phyloP scores from a whole-genome alignment of 2,113 vertebrate genomes.

The Cnemophilus loriae region DNA sequence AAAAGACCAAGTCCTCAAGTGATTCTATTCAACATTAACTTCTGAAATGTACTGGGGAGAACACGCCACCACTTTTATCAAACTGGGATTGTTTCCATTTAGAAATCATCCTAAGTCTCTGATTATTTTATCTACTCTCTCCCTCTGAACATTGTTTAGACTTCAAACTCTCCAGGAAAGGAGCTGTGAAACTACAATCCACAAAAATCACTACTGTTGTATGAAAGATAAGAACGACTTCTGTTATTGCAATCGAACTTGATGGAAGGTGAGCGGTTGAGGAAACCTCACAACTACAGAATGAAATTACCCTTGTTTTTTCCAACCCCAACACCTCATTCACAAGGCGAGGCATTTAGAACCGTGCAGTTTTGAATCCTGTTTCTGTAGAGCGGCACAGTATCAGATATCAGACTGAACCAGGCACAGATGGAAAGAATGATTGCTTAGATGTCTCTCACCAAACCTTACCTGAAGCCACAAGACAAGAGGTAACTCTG shows the following conservation, averaged over 20 bases:
- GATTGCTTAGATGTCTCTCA: neutral
- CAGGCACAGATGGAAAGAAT: neutral
- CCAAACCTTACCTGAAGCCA: conserved; percentile 88
- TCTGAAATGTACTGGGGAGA: neutral
- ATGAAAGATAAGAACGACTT: neutral
- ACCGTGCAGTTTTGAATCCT: neutral
- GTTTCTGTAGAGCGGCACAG: neutral
- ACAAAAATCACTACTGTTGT: neutral
- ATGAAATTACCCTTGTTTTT: neutral
- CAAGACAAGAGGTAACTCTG: conserved; percentile 84
- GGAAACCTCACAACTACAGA: neutral
- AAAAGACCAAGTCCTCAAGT: neutral
- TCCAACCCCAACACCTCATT: neutral
- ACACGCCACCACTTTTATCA: neutral
- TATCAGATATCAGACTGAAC: neutral
- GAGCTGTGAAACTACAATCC: neutral
- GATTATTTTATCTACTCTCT: neutral
- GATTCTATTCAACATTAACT: neutral
- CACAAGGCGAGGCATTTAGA: neutral
- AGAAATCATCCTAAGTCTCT: neutral
- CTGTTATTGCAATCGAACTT: neutral
- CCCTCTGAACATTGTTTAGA: neutral
- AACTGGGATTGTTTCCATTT: neutral
- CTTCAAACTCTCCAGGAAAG: neutral
- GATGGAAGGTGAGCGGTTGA: neutral